Base-by-base conservation (phyloP, 2,888 invertebrate genomes). In the Lasioglossum pauxillum region DNA sequence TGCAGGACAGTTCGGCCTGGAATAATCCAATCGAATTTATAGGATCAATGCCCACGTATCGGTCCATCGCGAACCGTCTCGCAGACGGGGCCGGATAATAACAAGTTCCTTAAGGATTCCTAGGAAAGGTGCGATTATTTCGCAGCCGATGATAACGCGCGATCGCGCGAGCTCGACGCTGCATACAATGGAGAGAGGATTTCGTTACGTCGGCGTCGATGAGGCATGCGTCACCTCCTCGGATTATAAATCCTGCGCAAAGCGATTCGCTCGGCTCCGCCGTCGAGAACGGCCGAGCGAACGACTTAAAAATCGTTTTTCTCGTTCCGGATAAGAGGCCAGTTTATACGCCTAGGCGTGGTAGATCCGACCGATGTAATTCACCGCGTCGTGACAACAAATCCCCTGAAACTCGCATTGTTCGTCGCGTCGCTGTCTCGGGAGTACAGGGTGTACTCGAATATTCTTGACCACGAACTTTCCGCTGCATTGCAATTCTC, bases 281-380 rank as follows among this genome's bases (percentile, higher is more conserved):
- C n/a, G 74, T 41, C n/a, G 19, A 12, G n/a, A 35, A 53, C 46
- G 53, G 27, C 31, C 75, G 72, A 67, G 57, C 60, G 53, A 67
- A 72, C 80, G 80, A 75, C 88, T 86, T 84, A 84, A 88, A 84
- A 80, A 69, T 84, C 79, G 75, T 86, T 88, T 85, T 88, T 85
- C 88, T 89, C 82, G 44, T 74, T 74, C 78, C 80, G 84, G 84
- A 84, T 84, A 83, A 88, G 84, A 23, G 76, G 60, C 80, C 75
- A 79, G 83, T 78, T 85, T 87, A 83, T 75, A 78, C 67, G 53
- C 60, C 84, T 84, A 90, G 89, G 89, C 88, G 89, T 89, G 90
- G 90, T 88, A 83, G 83, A 90, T 89, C 82, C 78, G 75, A 78
- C 67, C 82, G 80, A 85, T 85, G 88, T 87, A 83, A 78, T 82